Percentiles rank a stretch among this genome's conserved stretches.
Evolutionary conservation across 2,797 vertebrate species (phyloP).

Genomic region (Muscicapa striata): DNA sequence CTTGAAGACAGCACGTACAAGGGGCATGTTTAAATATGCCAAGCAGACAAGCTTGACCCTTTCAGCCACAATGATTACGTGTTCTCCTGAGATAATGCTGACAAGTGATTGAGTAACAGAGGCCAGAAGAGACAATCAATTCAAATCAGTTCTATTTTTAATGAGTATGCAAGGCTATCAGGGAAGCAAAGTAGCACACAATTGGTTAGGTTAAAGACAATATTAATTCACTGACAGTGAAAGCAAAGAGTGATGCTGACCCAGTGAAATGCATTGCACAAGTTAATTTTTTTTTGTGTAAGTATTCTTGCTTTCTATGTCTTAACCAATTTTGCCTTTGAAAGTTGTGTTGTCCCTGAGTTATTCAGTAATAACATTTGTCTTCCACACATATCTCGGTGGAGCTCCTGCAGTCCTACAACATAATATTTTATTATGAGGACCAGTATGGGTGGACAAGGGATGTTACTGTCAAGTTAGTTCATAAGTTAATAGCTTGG

Average conservation of each 20-base stretch:
- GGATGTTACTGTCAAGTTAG: background rate
- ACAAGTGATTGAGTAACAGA: conserved; percentile 43
- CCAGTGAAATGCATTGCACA: background rate
- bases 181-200: conserved; percentile 25
- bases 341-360: background rate
- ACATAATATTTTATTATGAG: background rate
- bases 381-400: background rate
- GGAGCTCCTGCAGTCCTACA: background rate
- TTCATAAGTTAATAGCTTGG: background rate
- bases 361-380: background rate
- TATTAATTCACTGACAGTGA: conserved; percentile 3
- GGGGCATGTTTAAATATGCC: background rate
- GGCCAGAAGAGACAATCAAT: background rate
- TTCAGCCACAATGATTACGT: background rate
- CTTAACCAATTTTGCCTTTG: background rate
- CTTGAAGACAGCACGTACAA: background rate
- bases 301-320: background rate
- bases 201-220: conserved; percentile 5
- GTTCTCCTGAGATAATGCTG: conserved; percentile 39
- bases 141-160: conserved; percentile 55
- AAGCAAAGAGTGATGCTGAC: background rate
- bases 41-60: background rate
- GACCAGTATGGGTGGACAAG: no score
- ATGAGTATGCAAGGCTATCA: conserved; percentile 29
- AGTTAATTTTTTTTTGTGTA: background rate